A percentile compares a stretch with the other conserved stretches of the same genome.
These are phyloP conservation scores for Nemurella pictetii DNA, from an alignment of 2,888 invertebrate genomes.

Conservation along the genomic window DNA sequence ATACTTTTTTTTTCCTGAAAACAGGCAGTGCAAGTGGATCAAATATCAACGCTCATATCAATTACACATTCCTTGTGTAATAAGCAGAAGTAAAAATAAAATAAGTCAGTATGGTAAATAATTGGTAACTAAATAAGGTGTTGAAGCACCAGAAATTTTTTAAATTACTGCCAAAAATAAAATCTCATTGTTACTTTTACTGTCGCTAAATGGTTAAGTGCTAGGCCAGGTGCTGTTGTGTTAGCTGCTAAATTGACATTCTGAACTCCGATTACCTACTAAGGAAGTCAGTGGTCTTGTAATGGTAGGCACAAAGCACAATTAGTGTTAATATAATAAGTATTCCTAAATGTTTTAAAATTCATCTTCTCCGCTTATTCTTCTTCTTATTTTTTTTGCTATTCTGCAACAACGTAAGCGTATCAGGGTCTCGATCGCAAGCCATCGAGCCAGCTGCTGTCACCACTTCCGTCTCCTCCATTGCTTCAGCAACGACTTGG, in stretches of 20 bases:
- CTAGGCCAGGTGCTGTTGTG: not conserved
- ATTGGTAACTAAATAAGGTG: not conserved
- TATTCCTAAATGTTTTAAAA: slow-evolving; percentile 32
- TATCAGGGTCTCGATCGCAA: slow-evolving; percentile 43
- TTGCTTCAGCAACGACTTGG: not conserved
- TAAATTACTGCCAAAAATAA: not conserved
- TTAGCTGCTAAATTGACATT: not conserved
- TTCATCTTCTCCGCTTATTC: slow-evolving; percentile 65
- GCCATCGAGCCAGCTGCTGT: not conserved
- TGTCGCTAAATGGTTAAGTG: not conserved
- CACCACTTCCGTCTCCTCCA: not conserved
- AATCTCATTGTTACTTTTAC: not conserved
- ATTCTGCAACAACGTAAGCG: slow-evolving; percentile 50
- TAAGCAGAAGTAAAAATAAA: not conserved
- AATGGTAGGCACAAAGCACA: not conserved
- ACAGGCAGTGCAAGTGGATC: not conserved
- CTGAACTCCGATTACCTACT: not conserved
- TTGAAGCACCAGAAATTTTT: not conserved
- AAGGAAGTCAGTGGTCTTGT: not conserved
- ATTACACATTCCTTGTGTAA: not conserved
- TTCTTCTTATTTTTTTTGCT: slow-evolving; percentile 59
- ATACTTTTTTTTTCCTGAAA: not conserved
- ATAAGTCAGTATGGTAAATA: not conserved
- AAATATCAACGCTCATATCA: too few relatives aligned
- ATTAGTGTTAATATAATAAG: slow-evolving; percentile 4